Evolutionary conservation across 2,113 vertebrate species (phyloP).

Genomic region (Aviceda subcristata): DNA sequence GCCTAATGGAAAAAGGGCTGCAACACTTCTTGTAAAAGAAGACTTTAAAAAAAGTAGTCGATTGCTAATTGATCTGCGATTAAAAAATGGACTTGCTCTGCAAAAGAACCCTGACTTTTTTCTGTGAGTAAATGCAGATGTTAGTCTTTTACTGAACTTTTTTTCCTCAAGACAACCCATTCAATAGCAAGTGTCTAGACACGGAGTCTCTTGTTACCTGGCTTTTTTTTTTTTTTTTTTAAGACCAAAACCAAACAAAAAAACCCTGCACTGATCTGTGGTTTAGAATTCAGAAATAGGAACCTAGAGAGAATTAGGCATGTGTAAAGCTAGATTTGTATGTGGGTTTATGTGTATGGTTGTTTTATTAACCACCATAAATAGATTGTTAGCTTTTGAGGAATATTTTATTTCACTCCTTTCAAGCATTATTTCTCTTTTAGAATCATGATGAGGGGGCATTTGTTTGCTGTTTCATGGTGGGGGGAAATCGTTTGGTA

Average conservation of each 20-base stretch:
- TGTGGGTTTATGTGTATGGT: neutral
- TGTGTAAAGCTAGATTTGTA: neutral
- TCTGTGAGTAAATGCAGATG: conserved; percentile 67
- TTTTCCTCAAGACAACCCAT: neutral
- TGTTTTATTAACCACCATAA: neutral
- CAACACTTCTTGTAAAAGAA: neutral
- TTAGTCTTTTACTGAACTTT: neutral
- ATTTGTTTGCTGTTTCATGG: neutral
- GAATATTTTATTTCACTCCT: neutral
- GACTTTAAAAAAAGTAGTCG: neutral
- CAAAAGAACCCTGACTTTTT: conserved; percentile 19
- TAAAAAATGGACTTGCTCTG: conserved; percentile 43
- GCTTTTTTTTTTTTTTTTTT: neutral
- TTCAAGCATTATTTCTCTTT: neutral
- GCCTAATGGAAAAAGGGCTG: conserved; percentile 38
- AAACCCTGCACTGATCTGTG: neutral
- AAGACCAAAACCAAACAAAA: neutral
- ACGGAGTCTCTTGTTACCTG: neutral
- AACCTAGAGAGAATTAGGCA: neutral
- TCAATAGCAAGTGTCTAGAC: neutral
- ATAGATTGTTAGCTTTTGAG: neutral
- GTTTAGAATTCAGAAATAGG: neutral
- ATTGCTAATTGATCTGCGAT: neutral
- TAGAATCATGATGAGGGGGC: neutral
- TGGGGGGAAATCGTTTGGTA: neutral